phyloP scores from a whole-genome alignment of 2,888 invertebrate genomes.

The Bombyx huttoni region DNA sequence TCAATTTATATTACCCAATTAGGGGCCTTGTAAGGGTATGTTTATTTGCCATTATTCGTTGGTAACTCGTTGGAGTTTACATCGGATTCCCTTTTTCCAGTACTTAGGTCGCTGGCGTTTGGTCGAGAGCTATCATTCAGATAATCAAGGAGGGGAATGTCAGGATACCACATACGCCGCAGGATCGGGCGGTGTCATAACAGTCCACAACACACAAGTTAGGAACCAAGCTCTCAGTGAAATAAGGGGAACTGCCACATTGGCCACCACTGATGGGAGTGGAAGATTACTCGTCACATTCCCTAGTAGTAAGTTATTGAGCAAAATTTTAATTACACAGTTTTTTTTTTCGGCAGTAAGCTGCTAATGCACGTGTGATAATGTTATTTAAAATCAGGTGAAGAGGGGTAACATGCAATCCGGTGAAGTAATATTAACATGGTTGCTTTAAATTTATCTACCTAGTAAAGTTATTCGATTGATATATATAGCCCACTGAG shows the following conservation, averaged over 20 bases:
- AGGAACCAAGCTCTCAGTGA: slow-evolving; percentile 51
- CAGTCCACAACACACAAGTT: slow-evolving; percentile 37
- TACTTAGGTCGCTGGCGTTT: slow-evolving; percentile 27
- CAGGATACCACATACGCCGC: slow-evolving; percentile 49
- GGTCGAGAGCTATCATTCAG: slow-evolving; percentile 22
- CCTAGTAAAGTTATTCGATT: no score
- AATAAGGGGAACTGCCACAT: slow-evolving; percentile 62
- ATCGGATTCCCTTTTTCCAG: slow-evolving; percentile 11
- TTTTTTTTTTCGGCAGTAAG: no score
- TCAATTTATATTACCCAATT: no score
- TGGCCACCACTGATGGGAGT: slow-evolving; percentile 48
- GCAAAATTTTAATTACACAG: not conserved
- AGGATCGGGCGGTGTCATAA: slow-evolving; percentile 25
- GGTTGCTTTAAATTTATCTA: no score
- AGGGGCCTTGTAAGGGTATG: no score
- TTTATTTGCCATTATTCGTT: no score
- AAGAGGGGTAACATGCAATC: no score
- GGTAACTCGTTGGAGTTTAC: no score
- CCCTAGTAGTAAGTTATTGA: slow-evolving; percentile 23
- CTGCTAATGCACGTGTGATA: no score
- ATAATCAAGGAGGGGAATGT: slow-evolving; percentile 26
- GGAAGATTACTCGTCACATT: slow-evolving; percentile 66
- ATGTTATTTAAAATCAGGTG: no score
- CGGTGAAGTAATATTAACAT: no score
- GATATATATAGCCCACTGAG: no score